These are phyloP conservation scores for Pandemis heparana DNA, from an alignment of 2,888 invertebrate species.

Conservation along the genomic window DNA sequence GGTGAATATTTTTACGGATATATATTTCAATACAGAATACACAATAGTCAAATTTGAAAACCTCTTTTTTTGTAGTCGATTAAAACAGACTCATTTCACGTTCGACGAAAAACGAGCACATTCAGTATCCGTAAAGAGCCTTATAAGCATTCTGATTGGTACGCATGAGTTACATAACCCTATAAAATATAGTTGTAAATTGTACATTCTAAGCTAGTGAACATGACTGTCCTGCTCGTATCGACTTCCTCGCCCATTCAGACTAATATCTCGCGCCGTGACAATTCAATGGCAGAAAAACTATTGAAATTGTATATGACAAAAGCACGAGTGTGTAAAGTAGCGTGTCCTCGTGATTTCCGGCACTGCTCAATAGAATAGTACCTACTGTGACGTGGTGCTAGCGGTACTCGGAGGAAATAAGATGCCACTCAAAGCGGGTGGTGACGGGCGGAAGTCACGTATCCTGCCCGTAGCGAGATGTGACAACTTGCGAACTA, in stretches of 20 bases:
- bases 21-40: no score
- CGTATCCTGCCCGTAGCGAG: constrained; percentile 23
- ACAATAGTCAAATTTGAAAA: no score
- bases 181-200: not conserved
- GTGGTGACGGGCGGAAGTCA: constrained; percentile 62
- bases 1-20: no score
- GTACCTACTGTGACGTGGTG: constrained; percentile 50
- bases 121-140: no score
- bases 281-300: constrained; percentile 28
- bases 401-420: constrained; percentile 66
- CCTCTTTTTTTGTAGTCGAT: no score
- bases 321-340: constrained; percentile 53
- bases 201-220: not conserved
- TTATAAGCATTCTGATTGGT: not conserved
- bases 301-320: constrained; percentile 40
- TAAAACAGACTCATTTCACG: no score
- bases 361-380: constrained; percentile 58
- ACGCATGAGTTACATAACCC: not conserved
- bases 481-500: constrained; percentile 25
- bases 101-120: no score
- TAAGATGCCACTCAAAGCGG: constrained; percentile 75
- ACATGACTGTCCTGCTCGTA: not conserved
- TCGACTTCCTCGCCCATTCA: constrained; percentile 4
- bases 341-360: constrained; percentile 59
- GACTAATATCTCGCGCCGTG: constrained; percentile 3